Evolutionary conservation across 2,797 vertebrate genomes (phyloP), one percentile per base, ranked within the genome.

Genomic region (Hoplostethus mediterraneus): DNA sequence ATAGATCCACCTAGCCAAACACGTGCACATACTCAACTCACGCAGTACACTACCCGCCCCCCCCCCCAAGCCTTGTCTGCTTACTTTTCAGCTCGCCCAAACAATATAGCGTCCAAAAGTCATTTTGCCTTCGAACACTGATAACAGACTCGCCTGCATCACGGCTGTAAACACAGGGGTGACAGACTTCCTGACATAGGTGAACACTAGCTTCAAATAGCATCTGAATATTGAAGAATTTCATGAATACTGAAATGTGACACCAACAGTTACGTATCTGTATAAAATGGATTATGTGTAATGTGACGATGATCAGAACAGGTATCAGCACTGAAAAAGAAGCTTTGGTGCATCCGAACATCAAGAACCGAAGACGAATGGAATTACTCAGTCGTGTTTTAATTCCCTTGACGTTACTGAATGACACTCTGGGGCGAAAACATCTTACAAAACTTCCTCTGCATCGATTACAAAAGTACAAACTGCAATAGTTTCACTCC

Each of bases 391-490:
- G 31, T 30, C 2, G 51, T 49, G 45, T 60, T 89, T 89, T 80
- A 79, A 80, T 81, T 55, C 52, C 58, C 66, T 47, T 74, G 70
- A 85, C 38, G 60, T 71, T 55, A 63, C 63, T 14, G 31, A 67
- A 69, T 54, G 40, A 80, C 79, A 78, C 62, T 63, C 56, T 69
- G 0, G 2, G 25, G n/a, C n/a, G 14, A 13, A 10, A 42, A 45
- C 44, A n/a, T 70, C 45, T 83, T 71, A 80, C 71, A 75, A 83
- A 85, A 84, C 68, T 45, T 86, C 77, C 69, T 80, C 72, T 57
- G 68, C 59, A 72, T 58, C 40, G 74, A 58, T 55, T 67, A 78
- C 73, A 82, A 76, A 78, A 72, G 60, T 47, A 81, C 79, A 82
- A 72, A 82, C 45, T 72, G 73, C 62, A 52, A 59, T n/a, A 28